These are phyloP conservation scores for Bemisia tabaci DNA, from an alignment of 1,140 invertebrate species.

Conservation along the genomic window DNA sequence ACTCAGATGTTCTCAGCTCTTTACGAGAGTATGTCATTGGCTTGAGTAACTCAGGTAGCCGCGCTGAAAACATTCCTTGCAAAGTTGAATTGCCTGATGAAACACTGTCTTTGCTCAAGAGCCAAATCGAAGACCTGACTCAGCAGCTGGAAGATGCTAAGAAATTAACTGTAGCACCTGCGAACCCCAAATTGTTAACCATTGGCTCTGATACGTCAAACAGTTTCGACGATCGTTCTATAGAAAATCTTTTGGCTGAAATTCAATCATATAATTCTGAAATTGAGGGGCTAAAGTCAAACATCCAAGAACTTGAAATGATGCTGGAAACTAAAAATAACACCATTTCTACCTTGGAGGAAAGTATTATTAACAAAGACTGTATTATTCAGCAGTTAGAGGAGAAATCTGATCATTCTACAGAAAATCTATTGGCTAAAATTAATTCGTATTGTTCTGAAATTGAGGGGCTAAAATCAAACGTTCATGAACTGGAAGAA, in stretches of 20 bases:
- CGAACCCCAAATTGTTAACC: too few species aligned
- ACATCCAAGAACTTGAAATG: not conserved
- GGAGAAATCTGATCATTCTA: not conserved
- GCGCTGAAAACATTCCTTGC: too few species aligned
- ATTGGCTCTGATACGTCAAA: not conserved
- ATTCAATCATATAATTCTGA: too few species aligned
- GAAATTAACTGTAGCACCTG: too few species aligned
- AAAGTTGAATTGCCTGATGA: too few species aligned
- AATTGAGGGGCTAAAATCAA: not conserved
- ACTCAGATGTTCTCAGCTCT: not conserved
- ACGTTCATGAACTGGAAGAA: not conserved
- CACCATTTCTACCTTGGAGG: not conserved
- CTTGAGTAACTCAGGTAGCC: too few species aligned
- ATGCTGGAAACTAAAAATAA: not conserved
- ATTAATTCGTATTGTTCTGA: too few species aligned
- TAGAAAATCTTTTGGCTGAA: not conserved
- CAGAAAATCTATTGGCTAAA: too few species aligned
- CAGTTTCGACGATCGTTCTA: too few species aligned
- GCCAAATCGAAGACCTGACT: too few species aligned
- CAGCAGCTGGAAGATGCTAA: too few species aligned
- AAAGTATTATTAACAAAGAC: not conserved
- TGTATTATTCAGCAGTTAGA: not conserved
- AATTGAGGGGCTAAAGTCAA: not conserved
- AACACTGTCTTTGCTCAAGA: too few species aligned
- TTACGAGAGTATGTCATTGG: not conserved